A percentile compares a stretch with the other conserved stretches of the same genome.
phyloP scores from a whole-genome alignment of 2,113 vertebrate genomes.

The Uropsilus gracilis region DNA sequence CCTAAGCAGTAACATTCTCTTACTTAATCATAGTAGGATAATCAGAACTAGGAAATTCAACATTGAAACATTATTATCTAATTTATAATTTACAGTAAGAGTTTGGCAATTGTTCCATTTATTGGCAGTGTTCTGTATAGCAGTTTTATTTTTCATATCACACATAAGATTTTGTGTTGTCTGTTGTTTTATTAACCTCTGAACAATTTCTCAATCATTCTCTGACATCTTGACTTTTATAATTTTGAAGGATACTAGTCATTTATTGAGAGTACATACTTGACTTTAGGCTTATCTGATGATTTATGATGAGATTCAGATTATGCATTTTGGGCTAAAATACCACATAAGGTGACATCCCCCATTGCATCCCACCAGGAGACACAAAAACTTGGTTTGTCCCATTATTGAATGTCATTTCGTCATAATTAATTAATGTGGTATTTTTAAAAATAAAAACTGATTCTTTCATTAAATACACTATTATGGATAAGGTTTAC shows the following conservation, averaged over 20 bases:
- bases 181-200: background rate
- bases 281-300: background rate
- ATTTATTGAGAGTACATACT: background rate
- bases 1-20: background rate
- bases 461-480: background rate
- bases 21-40: background rate
- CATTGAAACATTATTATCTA: background rate
- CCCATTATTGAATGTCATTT: background rate
- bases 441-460: background rate
- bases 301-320: background rate
- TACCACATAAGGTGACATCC: background rate
- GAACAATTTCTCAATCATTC: background rate
- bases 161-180: background rate
- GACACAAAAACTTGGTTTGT: background rate
- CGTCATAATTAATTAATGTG: background rate
- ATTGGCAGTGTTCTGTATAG: background rate
- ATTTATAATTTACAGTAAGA: background rate
- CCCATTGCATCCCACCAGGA: background rate
- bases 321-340: background rate
- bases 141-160: background rate
- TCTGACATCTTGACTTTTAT: background rate
- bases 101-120: background rate
- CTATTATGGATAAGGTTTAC: background rate
- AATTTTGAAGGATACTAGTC: background rate
- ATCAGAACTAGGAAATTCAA: background rate